These are phyloP conservation scores for Aromia moschata DNA, from an alignment of 2,888 invertebrate species.

Conservation along the genomic window DNA sequence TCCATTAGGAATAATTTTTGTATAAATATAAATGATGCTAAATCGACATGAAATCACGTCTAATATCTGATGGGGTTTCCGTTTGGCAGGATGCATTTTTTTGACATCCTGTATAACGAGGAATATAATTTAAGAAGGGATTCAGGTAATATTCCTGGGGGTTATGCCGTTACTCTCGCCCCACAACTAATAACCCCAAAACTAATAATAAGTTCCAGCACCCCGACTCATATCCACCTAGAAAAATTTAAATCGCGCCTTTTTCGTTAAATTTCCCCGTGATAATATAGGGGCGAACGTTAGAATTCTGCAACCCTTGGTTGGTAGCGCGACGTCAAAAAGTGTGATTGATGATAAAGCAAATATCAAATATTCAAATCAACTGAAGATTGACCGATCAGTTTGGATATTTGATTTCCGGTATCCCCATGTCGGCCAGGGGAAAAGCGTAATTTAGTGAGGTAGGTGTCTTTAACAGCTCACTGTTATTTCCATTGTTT, in stretches of 20 bases:
- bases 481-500: no score
- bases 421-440: neutral
- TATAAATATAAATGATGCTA: no score
- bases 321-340: conserved; percentile 30
- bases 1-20: no score
- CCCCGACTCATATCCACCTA: conserved; percentile 1
- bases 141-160: no score
- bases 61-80: no score
- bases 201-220: conserved; percentile 2
- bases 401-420: conserved; percentile 34
- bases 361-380: conserved; percentile 49
- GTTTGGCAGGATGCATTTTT: no score
- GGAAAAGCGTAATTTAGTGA: no score
- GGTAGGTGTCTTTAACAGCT: no score
- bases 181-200: conserved; percentile 13
- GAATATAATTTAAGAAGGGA: no score
- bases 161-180: neutral
- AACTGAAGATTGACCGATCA: conserved; percentile 44
- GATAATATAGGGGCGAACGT: conserved; percentile 21
- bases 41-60: no score
- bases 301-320: conserved; percentile 16
- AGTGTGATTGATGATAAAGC: conserved; percentile 48
- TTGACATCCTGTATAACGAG: no score
- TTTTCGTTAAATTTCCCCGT: conserved; percentile 10
- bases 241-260: conserved; percentile 8